Evolutionary conservation across 2,113 vertebrate genomes (phyloP), one percentile per base, ranked within the genome.

Genomic region (Dicaeum eximium): DNA sequence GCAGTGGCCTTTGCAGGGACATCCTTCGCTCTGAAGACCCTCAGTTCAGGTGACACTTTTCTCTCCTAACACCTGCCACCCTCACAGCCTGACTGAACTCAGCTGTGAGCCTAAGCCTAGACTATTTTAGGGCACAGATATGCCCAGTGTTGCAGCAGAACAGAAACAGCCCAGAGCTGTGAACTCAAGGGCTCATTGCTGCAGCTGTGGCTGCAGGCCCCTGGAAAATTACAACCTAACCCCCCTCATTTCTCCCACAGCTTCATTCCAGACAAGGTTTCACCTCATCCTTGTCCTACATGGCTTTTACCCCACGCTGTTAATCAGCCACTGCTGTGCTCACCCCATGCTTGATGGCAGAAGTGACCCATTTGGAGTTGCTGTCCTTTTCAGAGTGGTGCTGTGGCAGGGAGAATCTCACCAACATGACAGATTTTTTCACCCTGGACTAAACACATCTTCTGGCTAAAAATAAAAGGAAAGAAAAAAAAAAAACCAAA

Each of bases 361-460:
- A 47, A 92, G 60, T 86, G 94, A 94, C 88, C 88, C 88, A 80
- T 83, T 95, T 93, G 91, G 67, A 94, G 64, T 9, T 56, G 65
- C 51, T 92, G 75, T 86, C 67, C 64, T 60, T 73, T 78, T 54
- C 82, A 74, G 75, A 80, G 56, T 10, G 15, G 45, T 51, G 60
- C 51, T 74, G 64, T 40, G 35, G 17, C 35, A 20, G 71, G 74
- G 51, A 88, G 35, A 62, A 31, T 44, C 54, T 86, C 94, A 90
- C 75, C 47, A 74, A 74, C 38, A 23, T 74, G 92, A 94, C 64
- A 92, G 72, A 71, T 86, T 72, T 80, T 72, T n/a, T 92, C 38
- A 72, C 15, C 40, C 47, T 1, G 11, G 66, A 87, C 31, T 86
- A 81, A 95, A 86, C 50, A 79, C 12, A 42, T 67, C 65, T 83